Evolutionary conservation across 1,140 invertebrate species (phyloP).

Genomic region (Sitophilus oryzae): DNA sequence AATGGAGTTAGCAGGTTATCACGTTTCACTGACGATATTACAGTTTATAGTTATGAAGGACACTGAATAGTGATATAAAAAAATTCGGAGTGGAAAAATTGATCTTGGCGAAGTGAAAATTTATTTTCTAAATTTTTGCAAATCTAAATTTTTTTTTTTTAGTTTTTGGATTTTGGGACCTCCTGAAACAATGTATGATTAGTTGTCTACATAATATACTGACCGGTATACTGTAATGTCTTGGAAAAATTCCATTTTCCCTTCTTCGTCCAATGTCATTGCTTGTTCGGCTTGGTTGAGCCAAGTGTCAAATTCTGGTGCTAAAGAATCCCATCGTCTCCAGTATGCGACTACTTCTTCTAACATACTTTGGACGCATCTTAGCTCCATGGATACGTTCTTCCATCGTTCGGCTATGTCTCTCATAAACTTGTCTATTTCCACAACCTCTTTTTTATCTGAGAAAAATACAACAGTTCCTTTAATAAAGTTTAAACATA

Average conservation of each 20-base stretch:
- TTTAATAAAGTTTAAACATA: too few relatives aligned
- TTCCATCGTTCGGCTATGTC: constrained; percentile 86
- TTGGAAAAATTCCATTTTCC: constrained; percentile 83
- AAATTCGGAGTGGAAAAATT: too few relatives aligned
- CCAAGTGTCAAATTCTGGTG: constrained; percentile 74
- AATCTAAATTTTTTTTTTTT: too few relatives aligned
- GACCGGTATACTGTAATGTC: constrained; percentile 73
- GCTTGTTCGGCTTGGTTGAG: constrained; percentile 72
- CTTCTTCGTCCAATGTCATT: constrained; percentile 70
- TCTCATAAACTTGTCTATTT: constrained; percentile 77
- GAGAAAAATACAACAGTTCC: too few relatives aligned
- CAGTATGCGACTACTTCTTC: constrained; percentile 86
- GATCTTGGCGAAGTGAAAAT: too few relatives aligned
- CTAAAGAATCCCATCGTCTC: constrained; percentile 71
- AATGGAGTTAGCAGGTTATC: too few relatives aligned
- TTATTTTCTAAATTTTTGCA: too few relatives aligned
- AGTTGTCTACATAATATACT: not conserved
- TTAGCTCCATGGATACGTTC: constrained; percentile 80
- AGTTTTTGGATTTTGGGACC: too few relatives aligned
- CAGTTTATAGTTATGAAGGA: too few relatives aligned
- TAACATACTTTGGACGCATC: constrained; percentile 81
- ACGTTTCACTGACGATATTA: too few relatives aligned
- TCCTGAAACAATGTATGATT: not conserved
- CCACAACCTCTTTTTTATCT: constrained; percentile 67
- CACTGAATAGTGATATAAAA: too few relatives aligned